Base-by-base conservation (phyloP, 37 sponge, comb jelly and placozoan species). In the Haliclona indistincta region DNA sequence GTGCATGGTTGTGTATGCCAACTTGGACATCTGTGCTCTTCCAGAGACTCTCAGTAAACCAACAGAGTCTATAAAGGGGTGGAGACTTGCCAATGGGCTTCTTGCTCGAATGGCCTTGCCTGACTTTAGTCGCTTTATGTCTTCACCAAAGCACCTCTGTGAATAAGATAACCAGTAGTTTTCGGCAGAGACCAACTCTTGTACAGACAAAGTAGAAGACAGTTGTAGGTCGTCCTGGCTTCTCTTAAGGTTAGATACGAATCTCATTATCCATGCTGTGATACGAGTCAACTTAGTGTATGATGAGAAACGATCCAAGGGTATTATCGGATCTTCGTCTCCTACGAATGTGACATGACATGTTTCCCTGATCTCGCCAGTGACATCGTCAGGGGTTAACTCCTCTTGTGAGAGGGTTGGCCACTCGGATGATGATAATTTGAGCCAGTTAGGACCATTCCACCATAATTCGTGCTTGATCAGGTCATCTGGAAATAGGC, bases 191-290 rank as follows among this genome's bases (percentile, higher is more conserved):
- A 10, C 4, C 4, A 68, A 32, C 28, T 68, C 70, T n/a, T 68
- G 28, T 26, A 23, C 51, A 8, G 70, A 44, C 4, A 68, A 52
- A 30, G n/a, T 11, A 22, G 51, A 22, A 19, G 51, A 7, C 28
- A 68, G 56, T 56, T 29, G n/a, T 6, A 38, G 34, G 10, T 10
- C 26, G 13, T 41, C 17, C 10, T 68, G 10, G 20, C 28, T 4
- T 5, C 15, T 30, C 3, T 32, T 23, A 54, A 68, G 67, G 34
- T 76, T 76, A 37, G 40, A 13, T 2, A 76, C 34, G 38, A 76
- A 76, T 10, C 77, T 26, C 29, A 64, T 23, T 30, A 63, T 22
- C 77, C 77, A 76, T 17, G 77, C 77, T 15, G 66, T 63, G 54
- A 76, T 25, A 7, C 79, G 68, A 29, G 54, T 67, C 43, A 78